Conservation (phyloP, 2,113 vertebrate genomes). For the Guaruba guarouba region DNA sequence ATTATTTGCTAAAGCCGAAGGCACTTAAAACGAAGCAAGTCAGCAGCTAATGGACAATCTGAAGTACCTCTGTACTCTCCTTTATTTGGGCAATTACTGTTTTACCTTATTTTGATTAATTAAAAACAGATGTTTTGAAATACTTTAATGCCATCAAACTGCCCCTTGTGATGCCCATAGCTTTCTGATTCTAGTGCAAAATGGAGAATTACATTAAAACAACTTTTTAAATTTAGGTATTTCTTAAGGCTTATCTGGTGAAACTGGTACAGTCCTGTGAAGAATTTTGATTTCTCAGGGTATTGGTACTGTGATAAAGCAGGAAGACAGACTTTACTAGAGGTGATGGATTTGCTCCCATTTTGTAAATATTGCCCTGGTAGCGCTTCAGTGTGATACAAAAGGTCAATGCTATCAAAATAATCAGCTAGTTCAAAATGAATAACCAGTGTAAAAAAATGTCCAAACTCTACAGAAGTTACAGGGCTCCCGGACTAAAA, state of each 20-base stretch:
- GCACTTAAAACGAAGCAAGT: constrained; percentile 13
- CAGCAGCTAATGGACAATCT: background rate
- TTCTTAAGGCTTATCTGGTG: background rate
- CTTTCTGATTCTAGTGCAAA: background rate
- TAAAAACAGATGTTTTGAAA: background rate
- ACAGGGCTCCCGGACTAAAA: background rate
- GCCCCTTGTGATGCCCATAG: background rate
- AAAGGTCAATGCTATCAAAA: background rate
- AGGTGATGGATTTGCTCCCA: background rate
- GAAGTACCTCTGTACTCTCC: background rate
- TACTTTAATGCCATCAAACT: background rate
- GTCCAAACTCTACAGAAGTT: background rate
- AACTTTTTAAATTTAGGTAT: background rate
- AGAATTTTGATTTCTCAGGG: background rate
- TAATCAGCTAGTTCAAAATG: background rate
- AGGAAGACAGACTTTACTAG: background rate
- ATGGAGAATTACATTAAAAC: background rate
- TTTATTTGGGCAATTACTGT: background rate
- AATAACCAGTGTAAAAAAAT: background rate
- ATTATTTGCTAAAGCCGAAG: constrained; percentile 7
- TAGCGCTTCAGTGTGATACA: background rate
- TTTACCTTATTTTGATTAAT: constrained; percentile 12
- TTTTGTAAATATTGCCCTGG: background rate
- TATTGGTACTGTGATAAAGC: background rate
- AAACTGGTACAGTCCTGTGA: background rate